phyloP scores from a whole-genome alignment of 2,888 invertebrate species.

The Deilephila elpenor region DNA sequence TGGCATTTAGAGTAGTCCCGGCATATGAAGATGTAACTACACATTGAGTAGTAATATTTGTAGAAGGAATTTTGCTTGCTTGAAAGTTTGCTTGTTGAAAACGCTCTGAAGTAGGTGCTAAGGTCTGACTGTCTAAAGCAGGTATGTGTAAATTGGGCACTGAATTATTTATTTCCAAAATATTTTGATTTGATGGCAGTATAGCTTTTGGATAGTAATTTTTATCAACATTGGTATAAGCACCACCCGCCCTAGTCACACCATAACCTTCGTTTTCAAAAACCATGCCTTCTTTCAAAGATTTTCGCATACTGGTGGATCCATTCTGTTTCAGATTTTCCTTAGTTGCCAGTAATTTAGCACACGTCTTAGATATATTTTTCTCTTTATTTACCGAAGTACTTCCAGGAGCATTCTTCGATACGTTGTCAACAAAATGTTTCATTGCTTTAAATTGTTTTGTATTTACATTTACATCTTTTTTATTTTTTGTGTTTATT shows the following conservation, averaged over 20 bases:
- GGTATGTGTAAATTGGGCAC: not conserved
- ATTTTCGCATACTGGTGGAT: not conserved
- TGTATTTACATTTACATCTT: not conserved
- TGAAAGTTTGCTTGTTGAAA: not conserved
- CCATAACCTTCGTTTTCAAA: slow-evolving; percentile 7
- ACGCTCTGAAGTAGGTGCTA: not conserved
- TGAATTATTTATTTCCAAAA: not conserved
- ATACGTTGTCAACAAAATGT: not conserved
- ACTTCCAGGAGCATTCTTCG: not conserved
- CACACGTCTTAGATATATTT: not conserved
- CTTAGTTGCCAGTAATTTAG: too few relatives aligned
- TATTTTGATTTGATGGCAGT: not conserved
- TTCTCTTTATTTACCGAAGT: not conserved
- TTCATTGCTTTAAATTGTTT: not conserved
- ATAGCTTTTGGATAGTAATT: not conserved
- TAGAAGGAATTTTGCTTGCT: too few relatives aligned
- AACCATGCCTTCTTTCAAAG: not conserved
- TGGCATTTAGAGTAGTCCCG: not conserved
- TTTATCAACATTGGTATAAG: not conserved
- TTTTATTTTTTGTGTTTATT: not conserved
- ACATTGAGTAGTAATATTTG: not conserved
- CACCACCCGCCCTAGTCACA: not conserved
- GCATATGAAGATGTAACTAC: not conserved
- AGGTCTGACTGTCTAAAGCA: not conserved
- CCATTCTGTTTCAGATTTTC: not conserved